Conservation (phyloP, 53 echinoderm and acorn worm genomes). For the Henricia sp. region DNA sequence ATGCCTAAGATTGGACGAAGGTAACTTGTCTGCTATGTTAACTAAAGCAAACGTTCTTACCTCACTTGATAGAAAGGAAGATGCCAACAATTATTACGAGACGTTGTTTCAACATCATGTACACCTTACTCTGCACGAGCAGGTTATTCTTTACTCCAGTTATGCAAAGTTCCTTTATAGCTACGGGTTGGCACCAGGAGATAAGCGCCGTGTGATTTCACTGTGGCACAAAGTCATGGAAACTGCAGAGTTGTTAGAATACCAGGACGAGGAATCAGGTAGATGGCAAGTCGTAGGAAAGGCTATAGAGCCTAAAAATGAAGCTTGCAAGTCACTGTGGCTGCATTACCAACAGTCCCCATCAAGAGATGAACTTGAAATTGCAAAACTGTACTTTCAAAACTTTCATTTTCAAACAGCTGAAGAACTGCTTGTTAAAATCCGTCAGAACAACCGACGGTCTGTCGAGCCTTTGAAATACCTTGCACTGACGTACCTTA, state of each 20-base stretch:
- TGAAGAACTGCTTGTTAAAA: not conserved
- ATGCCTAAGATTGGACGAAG: not conserved
- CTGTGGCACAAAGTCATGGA: slow-evolving; percentile 18
- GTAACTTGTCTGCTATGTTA: not conserved
- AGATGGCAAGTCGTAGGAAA: not conserved
- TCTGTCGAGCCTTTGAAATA: not conserved
- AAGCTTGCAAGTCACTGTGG: not conserved
- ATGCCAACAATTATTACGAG: not conserved
- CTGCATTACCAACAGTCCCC: not conserved
- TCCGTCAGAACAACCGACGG: not conserved
- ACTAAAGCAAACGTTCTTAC: not conserved
- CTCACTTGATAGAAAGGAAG: too few relatives aligned
- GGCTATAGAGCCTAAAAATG: not conserved
- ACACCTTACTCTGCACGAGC: not conserved
- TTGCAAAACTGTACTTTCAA: slow-evolving; percentile 29
- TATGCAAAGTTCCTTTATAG: not conserved
- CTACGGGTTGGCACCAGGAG: not conserved
- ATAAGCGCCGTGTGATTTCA: not conserved
- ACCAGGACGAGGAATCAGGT: not conserved
- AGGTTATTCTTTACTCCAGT: not conserved
- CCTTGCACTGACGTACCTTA: slow-evolving; percentile 32
- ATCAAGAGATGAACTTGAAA: not conserved
- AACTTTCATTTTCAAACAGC: slow-evolving; percentile 22
- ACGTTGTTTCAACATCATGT: not conserved
- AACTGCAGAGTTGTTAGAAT: not conserved